These are phyloP conservation scores for Jordanella pulchra DNA, from an alignment of 2,797 vertebrate genomes.

Conservation along the genomic window DNA sequence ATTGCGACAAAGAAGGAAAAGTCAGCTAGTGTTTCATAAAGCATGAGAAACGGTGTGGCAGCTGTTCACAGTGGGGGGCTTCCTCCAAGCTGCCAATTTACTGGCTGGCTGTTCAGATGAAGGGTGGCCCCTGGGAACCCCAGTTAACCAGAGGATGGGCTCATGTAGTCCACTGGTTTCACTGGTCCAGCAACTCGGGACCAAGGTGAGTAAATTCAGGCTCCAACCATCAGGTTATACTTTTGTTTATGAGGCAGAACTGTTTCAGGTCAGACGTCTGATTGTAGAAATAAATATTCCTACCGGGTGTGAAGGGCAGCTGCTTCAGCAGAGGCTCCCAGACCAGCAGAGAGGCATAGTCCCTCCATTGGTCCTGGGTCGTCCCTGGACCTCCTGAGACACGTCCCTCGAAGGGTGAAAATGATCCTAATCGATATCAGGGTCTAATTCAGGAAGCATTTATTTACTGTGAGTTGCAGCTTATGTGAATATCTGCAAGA, in stretches of 20 bases:
- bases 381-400: too few relatives aligned
- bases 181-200: conserved; percentile 14
- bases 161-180: conserved; percentile 15
- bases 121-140: conserved; percentile 18
- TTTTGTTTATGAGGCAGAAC: neutral
- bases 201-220: neutral
- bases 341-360: too few relatives aligned
- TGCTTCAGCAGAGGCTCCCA: too few relatives aligned
- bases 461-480: too few relatives aligned
- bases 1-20: conserved; percentile 1
- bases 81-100: conserved; percentile 25
- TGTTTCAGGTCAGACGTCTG: too few relatives aligned
- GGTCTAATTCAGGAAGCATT: too few relatives aligned
- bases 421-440: too few relatives aligned
- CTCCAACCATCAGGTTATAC: neutral
- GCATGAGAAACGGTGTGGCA: conserved; percentile 28
- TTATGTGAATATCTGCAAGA: too few relatives aligned
- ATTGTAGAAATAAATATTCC: too few relatives aligned
- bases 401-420: too few relatives aligned
- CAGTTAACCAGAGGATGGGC: conserved; percentile 18
- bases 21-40: conserved; percentile 27
- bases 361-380: too few relatives aligned
- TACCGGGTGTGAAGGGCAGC: too few relatives aligned
- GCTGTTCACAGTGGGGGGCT: conserved; percentile 24
- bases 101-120: conserved; percentile 27